Base-by-base conservation (phyloP, 2,797 vertebrate species). In the Chrosomus eos region DNA sequence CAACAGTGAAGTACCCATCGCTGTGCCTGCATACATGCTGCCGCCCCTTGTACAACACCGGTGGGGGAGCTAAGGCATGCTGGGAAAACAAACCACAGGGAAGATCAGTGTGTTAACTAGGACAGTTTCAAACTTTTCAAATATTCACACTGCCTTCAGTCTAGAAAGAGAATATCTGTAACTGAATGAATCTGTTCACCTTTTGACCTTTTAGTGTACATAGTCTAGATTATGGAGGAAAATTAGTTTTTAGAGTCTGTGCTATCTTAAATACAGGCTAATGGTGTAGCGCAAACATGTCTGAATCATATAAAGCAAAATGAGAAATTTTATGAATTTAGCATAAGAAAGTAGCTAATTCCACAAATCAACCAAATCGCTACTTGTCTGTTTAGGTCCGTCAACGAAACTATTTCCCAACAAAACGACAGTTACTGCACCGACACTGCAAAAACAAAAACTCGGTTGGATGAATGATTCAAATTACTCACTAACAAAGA, bases 71-170 rank as follows among this genome's bases (percentile, higher is more conserved):
- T 43, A 38, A 70, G 79, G 84, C 90, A 91, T 51, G 45, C 91
- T 90, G 90, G 80, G 91, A 91, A 89, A 90, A 90, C 84, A 83
- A 87, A 85, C 85, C 82, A 82, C 51, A 83, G 87, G 80, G 81
- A 74, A 88, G 87, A 84, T 88, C 85, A 87, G 78, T 86, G 82
- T 77, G 89, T 88, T 90, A 94, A 94, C 89, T 93, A 92, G 91
- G 91, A 89, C 93, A 92, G 79, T 86, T 87, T 62, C n/a, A 78
- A 80, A 72, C 80, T 71, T 83, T 86, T 86, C 86, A 81, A 82
- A 74, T 66, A 90, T 84, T 88, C 84, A 89, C 87, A 85, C 64
- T 51, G 81, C 85, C 73, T 78, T 82, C 48, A 75, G 5, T 43
- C 45, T 72, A 26, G 16, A 68, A 76, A 71, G 82, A 88, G 53